These are phyloP conservation scores for Bubo scandiacus DNA, from an alignment of 2,113 vertebrate genomes.

Conservation along the genomic window DNA sequence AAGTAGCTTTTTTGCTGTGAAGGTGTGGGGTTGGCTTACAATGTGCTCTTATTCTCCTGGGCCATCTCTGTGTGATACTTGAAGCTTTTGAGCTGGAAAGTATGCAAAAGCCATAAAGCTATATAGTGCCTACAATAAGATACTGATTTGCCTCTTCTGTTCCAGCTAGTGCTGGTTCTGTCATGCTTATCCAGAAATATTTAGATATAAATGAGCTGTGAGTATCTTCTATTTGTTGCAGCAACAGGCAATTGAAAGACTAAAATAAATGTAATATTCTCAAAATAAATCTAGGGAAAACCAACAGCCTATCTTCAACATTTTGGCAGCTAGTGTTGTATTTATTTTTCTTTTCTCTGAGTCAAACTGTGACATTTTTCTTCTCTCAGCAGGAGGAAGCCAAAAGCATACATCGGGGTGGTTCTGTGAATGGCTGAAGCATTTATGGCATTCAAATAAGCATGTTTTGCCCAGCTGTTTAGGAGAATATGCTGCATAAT, in stretches of 20 bases:
- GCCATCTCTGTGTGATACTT: background rate
- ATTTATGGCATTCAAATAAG: background rate
- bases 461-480: background rate
- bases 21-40: background rate
- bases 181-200: background rate
- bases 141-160: background rate
- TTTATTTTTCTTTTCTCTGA: conserved; percentile 30
- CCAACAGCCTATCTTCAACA: background rate
- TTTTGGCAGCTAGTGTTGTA: background rate
- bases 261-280: conserved; percentile 14
- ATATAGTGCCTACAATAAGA: background rate
- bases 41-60: background rate
- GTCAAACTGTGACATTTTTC: background rate
- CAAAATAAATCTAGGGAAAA: conserved; percentile 3
- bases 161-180: background rate
- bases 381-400: background rate
- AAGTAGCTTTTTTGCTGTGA: accelerated
- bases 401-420: background rate
- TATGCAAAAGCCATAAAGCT: background rate
- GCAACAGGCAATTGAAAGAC: background rate
- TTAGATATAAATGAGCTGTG: background rate
- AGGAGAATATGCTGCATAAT: background rate
- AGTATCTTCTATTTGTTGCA: background rate
- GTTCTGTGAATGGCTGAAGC: background rate
- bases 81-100: background rate